phyloP scores from a whole-genome alignment of 1,140 invertebrate species.

The Drosophila kurseongensis region DNA sequence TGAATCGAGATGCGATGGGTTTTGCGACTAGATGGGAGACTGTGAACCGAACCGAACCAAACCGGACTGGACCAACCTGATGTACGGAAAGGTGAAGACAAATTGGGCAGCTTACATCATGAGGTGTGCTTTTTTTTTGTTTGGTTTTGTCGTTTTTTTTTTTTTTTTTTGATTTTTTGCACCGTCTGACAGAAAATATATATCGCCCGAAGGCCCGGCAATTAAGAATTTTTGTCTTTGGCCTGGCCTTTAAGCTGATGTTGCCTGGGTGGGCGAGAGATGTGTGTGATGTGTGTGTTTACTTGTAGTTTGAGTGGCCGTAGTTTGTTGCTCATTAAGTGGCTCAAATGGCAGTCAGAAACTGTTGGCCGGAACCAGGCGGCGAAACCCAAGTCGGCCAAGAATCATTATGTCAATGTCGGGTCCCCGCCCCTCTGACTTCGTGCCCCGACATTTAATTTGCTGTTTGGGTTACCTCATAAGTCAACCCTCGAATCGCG shows the following conservation, averaged over 20 bases:
- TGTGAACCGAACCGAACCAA: slow-evolving; percentile 1
- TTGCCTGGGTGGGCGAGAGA: slow-evolving; percentile 61
- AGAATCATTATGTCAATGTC: slow-evolving; percentile 83
- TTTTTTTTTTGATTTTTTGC: slow-evolving; percentile 3
- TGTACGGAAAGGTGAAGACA: slow-evolving; percentile 72
- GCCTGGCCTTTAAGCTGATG: slow-evolving; percentile 27
- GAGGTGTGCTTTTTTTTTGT: slow-evolving; percentile 2
- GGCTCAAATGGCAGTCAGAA: slow-evolving; percentile 51
- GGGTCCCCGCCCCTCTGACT: slow-evolving; percentile 22
- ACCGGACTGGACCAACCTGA: slow-evolving; percentile 48
- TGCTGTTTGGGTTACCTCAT: slow-evolving; percentile 74
- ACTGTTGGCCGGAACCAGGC: slow-evolving; percentile 24
- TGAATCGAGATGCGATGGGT: slow-evolving; percentile 29
- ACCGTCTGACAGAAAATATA: slow-evolving; percentile 29
- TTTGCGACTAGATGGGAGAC: neutral
- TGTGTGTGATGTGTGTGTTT: slow-evolving; percentile 6
- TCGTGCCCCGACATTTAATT: slow-evolving; percentile 51
- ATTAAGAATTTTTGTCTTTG: slow-evolving; percentile 71
- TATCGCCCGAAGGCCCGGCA: slow-evolving; percentile 58
- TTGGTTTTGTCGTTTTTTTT: neutral
- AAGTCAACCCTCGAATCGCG: slow-evolving; percentile 2
- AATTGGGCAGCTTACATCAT: slow-evolving; percentile 78
- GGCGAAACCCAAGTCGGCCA: slow-evolving; percentile 17
- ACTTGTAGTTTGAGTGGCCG: slow-evolving; percentile 2
- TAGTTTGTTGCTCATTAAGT: slow-evolving; percentile 65